Percentiles rank a stretch among this genome's conserved stretches.
These are phyloP conservation scores for Drosophila quasianomalipes DNA, from an alignment of 2,888 invertebrate genomes.

Conservation along the genomic window DNA sequence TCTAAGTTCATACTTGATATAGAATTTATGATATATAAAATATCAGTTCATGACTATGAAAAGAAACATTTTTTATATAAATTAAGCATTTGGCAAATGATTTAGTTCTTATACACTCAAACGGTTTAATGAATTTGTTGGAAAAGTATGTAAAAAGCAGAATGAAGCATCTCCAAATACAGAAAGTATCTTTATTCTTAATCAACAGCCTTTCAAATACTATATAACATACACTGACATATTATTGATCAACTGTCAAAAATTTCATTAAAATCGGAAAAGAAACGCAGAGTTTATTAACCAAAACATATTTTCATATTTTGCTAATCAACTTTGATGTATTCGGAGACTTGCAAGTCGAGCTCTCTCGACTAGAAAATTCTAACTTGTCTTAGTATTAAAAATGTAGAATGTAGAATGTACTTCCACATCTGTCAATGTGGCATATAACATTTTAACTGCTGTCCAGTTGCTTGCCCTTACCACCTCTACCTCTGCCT, in stretches of 20 bases:
- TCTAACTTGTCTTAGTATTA: not conserved
- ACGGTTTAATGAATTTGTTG: not conserved
- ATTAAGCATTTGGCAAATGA: not conserved
- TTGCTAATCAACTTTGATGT: not conserved
- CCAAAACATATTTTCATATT: not conserved
- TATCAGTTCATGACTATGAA: not conserved
- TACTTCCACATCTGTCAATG: not conserved
- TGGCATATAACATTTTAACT: not conserved
- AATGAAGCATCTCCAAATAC: not conserved
- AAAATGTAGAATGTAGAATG: not conserved
- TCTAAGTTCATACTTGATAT: not conserved
- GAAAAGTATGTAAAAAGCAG: not conserved
- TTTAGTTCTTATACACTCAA: not conserved
- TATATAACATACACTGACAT: not conserved
- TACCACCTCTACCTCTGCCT: not conserved
- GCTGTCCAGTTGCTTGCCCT: not conserved
- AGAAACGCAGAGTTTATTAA: not conserved
- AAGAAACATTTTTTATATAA: not conserved
- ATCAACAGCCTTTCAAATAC: not conserved
- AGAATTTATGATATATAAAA: not conserved
- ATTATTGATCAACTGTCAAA: not conserved
- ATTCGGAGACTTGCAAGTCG: not conserved
- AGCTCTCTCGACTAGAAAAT: not conserved
- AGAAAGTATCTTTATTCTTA: fast-evolving
- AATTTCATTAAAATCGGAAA: not conserved